Base-by-base conservation (phyloP, 2,888 invertebrate species). In the Cheilosia vulpina region DNA sequence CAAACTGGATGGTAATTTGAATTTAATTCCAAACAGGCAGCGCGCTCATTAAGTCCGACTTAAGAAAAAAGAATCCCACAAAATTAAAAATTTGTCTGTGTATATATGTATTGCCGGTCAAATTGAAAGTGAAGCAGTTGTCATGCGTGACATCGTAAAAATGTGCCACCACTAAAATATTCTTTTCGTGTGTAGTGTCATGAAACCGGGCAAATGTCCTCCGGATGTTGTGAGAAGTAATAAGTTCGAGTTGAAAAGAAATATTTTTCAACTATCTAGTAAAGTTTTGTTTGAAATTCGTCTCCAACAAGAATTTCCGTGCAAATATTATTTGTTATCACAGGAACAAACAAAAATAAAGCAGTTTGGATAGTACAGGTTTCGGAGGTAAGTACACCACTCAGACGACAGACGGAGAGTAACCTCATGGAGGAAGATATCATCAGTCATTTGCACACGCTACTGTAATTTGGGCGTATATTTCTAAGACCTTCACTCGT, bases 341-440 rank as follows among this genome's bases (percentile, higher is more conserved):
- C 19, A n/a, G 31, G 11, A 50, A 43, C 17, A 43, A 19, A 34
- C 13, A 21, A 15, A 52, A 21, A 27, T 4, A 17, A 58, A 3
- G n/a, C 21, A 43, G 38, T 24, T 65, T 65, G 78, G 78, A 79
- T 79, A 52, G 24, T 15, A 71, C 9, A 63, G 6, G n/a, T 0
- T 13, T 27, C 62, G 41, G 53, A 78, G 78, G 78, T 78, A 71
- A 71, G 24, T 52, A 41, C 34, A 27, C 5, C 2, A 27, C 31
- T 2, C 9, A 9, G 31, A 34, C 9, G 31, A 31, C 34, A 11
- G 34, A 34, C 9, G 7, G 31, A 9, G 1, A 34, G 11, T 11
- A 11, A 38, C 38, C 38, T 13, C 3, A 34, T 11, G 38, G 45
- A 17, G 9, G n/a, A 9, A 17, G 6, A 45, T 7, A 17, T 17